Evolutionary conservation across 2,113 vertebrate species (phyloP).

Genomic region (Podarcis raffonei): DNA sequence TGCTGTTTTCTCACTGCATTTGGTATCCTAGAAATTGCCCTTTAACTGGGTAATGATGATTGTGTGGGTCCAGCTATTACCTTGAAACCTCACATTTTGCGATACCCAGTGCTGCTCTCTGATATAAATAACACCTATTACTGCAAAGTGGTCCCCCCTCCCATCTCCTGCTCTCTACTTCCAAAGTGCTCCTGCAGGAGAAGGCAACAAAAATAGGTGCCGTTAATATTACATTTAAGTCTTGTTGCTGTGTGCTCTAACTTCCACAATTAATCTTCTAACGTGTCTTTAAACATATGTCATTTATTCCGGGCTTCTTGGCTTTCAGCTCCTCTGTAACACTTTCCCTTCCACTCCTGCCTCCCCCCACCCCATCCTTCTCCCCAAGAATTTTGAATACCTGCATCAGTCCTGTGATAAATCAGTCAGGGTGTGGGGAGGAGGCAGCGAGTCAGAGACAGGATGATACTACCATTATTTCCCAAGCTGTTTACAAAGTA

Average conservation of each 20-base stretch:
- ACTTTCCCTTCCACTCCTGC: neutral
- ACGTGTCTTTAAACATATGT: slow-evolving; percentile 64
- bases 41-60: slow-evolving; percentile 76
- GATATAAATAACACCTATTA: slow-evolving; percentile 82
- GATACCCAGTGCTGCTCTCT: slow-evolving; percentile 67
- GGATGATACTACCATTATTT: neutral
- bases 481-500: slow-evolving; percentile 30
- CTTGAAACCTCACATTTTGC: slow-evolving; percentile 72
- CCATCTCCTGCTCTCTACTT: slow-evolving; percentile 42
- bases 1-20: slow-evolving; percentile 23
- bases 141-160: slow-evolving; percentile 66
- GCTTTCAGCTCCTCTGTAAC: neutral
- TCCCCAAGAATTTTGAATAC: neutral
- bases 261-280: slow-evolving; percentile 67
- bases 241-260: slow-evolving; percentile 59
- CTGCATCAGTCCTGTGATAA: slow-evolving; percentile 31
- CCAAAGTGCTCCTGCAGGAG: slow-evolving; percentile 75
- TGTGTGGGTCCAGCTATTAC: slow-evolving; percentile 70
- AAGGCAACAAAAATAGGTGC: slow-evolving; percentile 72
- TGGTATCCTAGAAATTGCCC: slow-evolving; percentile 67
- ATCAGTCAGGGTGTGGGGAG: neutral
- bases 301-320: slow-evolving; percentile 38
- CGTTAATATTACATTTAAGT: slow-evolving; percentile 72
- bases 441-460: neutral
- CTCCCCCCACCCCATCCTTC: neutral